Evolutionary conservation across 2,113 vertebrate genomes (phyloP).

Genomic region (Myiagra hebetior): DNA sequence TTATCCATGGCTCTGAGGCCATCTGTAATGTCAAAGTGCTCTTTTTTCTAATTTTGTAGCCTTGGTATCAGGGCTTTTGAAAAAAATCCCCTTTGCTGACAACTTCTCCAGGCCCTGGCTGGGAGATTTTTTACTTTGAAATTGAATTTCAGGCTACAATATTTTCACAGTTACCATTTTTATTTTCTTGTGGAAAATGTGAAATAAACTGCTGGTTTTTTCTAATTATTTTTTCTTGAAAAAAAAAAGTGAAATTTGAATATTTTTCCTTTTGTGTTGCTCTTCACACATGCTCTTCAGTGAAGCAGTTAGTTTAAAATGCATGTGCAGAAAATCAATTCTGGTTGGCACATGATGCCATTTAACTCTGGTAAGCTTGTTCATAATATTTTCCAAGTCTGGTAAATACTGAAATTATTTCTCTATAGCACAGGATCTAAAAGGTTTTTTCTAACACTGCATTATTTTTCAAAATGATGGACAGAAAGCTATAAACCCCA

Average conservation of each 20-base stretch:
- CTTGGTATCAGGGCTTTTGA: not conserved
- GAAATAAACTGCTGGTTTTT: not conserved
- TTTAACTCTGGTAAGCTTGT: not conserved
- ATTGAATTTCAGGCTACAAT: not conserved
- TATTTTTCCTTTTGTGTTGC: not conserved
- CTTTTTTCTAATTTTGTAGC: not conserved
- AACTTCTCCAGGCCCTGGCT: not conserved
- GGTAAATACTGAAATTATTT: not conserved
- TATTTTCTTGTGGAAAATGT: not conserved
- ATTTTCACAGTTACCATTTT: not conserved
- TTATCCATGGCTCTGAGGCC: not conserved
- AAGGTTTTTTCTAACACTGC: not conserved
- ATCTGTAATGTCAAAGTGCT: not conserved
- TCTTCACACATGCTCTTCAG: not conserved
- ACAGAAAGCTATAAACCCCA: not conserved
- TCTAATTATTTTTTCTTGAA: rapidly evolving
- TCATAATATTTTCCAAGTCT: not conserved
- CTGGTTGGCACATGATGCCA: not conserved
- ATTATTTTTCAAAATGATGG: not conserved
- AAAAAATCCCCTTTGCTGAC: not conserved
- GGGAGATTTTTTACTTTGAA: not conserved
- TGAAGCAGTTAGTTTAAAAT: not conserved
- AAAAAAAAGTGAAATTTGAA: not conserved
- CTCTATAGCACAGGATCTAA: not conserved
- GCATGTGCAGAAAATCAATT: not conserved